Evolutionary conservation across 2,888 invertebrate genomes (phyloP).

Genomic region (Germaria angustata): DNA sequence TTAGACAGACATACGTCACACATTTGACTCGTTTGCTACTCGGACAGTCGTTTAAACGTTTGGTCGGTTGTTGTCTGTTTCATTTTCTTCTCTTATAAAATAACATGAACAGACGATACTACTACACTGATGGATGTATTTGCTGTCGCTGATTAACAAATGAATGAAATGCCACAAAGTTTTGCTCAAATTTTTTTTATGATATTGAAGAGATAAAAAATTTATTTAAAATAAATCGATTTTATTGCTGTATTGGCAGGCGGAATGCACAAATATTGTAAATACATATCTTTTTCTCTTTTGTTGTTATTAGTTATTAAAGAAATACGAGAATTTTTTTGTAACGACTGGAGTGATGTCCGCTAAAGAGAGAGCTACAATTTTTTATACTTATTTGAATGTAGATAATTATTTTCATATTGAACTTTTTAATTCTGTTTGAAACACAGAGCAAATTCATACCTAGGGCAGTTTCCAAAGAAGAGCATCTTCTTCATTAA

Average conservation of each 20-base stretch:
- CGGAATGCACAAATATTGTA: not conserved
- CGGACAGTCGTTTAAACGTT: not conserved
- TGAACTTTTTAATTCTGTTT: no score
- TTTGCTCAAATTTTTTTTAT: constrained; percentile 29
- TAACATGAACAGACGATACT: not conserved
- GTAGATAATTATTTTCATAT: no score
- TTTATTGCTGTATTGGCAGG: not conserved
- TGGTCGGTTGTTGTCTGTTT: not conserved
- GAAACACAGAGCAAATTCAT: no score
- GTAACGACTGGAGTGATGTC: no score
- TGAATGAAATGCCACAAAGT: constrained; percentile 50
- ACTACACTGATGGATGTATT: constrained; percentile 43
- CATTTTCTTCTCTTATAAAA: not conserved
- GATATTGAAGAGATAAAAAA: not conserved
- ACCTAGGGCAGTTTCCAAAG: no score
- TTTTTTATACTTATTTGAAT: no score
- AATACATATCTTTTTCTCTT: no score
- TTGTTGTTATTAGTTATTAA: no score
- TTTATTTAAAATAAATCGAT: not conserved
- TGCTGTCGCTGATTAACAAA: not conserved
- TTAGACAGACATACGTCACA: constrained; percentile 56
- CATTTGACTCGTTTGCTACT: constrained; percentile 36
- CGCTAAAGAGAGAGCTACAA: no score
- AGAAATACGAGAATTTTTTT: no score
- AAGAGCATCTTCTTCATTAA: no score